A percentile compares a stretch with the other conserved stretches of the same genome.
Evolutionary conservation across 2,797 vertebrate species (phyloP).

Genomic region (Poecile montanus): DNA sequence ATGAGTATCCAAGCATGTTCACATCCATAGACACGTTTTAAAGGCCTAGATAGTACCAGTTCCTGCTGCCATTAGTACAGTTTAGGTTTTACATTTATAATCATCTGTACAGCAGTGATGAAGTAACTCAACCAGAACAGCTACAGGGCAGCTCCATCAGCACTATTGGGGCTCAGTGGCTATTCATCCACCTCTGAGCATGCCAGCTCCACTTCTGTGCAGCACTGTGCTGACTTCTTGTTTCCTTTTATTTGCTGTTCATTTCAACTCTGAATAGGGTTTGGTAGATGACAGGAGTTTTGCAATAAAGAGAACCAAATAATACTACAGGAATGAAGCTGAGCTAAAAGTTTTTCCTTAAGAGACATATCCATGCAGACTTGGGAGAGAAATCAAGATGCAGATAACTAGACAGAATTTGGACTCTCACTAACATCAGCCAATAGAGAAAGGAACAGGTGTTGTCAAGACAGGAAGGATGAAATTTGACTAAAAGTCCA

Average conservation of each 20-base stretch:
- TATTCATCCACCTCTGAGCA: slow-evolving; percentile 30
- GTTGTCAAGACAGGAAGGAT: neutral
- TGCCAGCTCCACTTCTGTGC: neutral
- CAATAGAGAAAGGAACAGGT: neutral
- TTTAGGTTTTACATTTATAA: neutral
- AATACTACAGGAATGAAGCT: neutral
- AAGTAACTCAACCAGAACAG: neutral
- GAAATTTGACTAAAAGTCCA: neutral
- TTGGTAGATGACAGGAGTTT: slow-evolving; percentile 10
- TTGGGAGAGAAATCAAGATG: neutral
- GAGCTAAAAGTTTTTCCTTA: slow-evolving; percentile 11
- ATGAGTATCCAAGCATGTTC: neutral
- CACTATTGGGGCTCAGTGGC: slow-evolving; percentile 20
- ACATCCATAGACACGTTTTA: neutral
- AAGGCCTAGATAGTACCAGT: neutral
- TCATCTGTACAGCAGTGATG: neutral
- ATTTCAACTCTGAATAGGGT: slow-evolving; percentile 35
- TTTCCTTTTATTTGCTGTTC: slow-evolving; percentile 52
- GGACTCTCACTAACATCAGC: neutral
- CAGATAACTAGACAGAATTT: neutral
- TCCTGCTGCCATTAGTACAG: neutral
- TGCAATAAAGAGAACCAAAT: neutral
- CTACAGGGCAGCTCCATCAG: slow-evolving; percentile 17
- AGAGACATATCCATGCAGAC: neutral
- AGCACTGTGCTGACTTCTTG: slow-evolving; percentile 23